phyloP scores from a whole-genome alignment of 2,888 invertebrate species.

The Perizoma affinitatum region DNA sequence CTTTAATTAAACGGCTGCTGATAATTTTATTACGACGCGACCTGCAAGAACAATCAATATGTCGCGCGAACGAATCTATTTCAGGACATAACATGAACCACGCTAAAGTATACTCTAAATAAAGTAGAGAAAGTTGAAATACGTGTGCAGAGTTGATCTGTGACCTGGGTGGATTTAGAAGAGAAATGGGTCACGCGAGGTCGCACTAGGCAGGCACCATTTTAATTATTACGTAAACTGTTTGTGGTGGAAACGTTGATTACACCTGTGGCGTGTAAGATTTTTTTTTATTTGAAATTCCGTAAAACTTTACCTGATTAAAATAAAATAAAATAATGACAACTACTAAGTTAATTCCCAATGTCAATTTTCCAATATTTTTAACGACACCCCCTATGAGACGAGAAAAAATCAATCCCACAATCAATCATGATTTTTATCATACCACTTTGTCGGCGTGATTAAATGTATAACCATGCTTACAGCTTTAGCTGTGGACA shows the following conservation, averaged over 20 bases:
- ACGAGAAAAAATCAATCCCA: too few relatives aligned
- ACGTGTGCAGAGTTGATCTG: conserved; percentile 28
- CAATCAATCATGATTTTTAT: too few relatives aligned
- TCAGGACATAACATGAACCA: conserved; percentile 42
- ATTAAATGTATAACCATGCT: too few relatives aligned
- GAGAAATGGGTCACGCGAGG: conserved; percentile 73
- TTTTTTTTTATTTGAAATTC: conserved; percentile 27
- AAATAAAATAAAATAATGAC: too few relatives aligned
- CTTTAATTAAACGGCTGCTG: conserved; percentile 14
- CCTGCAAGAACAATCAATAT: conserved; percentile 62
- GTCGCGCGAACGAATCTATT: conserved; percentile 67
- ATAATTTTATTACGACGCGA: conserved; percentile 42
- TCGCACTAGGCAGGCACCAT: conserved; percentile 51
- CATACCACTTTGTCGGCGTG: too few relatives aligned
- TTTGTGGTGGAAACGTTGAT: conserved; percentile 33
- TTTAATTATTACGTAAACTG: conserved; percentile 57
- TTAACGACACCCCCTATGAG: too few relatives aligned
- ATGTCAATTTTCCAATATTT: too few relatives aligned
- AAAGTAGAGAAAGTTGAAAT: conserved; percentile 37
- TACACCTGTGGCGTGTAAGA: conserved; percentile 53
- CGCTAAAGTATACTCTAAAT: conserved; percentile 34
- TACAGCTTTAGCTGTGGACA: too few relatives aligned
- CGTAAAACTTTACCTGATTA: background rate
- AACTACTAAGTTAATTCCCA: background rate
- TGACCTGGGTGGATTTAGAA: conserved; percentile 62